These are phyloP conservation scores for Pseudomugil gertrudae DNA, from an alignment of 2,797 vertebrate genomes.

Conservation along the genomic window DNA sequence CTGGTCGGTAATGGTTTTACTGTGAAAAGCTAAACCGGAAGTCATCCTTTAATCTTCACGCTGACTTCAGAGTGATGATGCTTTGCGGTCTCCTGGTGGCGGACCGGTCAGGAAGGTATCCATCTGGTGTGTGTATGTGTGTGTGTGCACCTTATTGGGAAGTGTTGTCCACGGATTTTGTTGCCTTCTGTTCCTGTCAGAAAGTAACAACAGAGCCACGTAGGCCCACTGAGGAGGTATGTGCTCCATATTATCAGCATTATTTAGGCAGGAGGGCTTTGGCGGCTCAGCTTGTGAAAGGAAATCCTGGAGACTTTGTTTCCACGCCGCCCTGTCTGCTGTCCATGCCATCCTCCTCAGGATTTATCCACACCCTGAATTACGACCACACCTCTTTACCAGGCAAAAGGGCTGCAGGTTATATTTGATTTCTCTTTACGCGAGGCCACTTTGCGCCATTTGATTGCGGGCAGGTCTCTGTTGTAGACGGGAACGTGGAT, in stretches of 20 bases:
- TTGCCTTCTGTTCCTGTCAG: slow-evolving; percentile 55
- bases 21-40: slow-evolving; percentile 33
- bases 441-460: background rate
- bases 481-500: slow-evolving; percentile 20
- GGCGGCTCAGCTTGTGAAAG: background rate
- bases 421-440: background rate
- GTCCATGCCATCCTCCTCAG: slow-evolving; percentile 32
- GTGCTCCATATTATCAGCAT: slow-evolving; percentile 34
- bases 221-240: slow-evolving; percentile 64
- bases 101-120: slow-evolving; percentile 76
- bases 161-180: slow-evolving; percentile 65
- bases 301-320: slow-evolving; percentile 48
- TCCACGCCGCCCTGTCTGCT: slow-evolving; percentile 32
- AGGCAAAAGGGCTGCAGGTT: background rate
- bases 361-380: slow-evolving; percentile 31
- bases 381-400: slow-evolving; percentile 9
- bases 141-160: slow-evolving; percentile 52
- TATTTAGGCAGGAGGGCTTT: slow-evolving; percentile 2
- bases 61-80: slow-evolving; percentile 60
- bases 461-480: background rate
- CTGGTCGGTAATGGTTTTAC: slow-evolving; percentile 31
- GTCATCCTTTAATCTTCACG: accelerated
- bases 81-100: slow-evolving; percentile 75
- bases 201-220: slow-evolving; percentile 50
- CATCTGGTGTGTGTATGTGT: slow-evolving; percentile 63